Percentiles rank a stretch among this genome's conserved stretches.
Conservation (phyloP, 2,113 vertebrate genomes). For the Carassius gibelio region DNA sequence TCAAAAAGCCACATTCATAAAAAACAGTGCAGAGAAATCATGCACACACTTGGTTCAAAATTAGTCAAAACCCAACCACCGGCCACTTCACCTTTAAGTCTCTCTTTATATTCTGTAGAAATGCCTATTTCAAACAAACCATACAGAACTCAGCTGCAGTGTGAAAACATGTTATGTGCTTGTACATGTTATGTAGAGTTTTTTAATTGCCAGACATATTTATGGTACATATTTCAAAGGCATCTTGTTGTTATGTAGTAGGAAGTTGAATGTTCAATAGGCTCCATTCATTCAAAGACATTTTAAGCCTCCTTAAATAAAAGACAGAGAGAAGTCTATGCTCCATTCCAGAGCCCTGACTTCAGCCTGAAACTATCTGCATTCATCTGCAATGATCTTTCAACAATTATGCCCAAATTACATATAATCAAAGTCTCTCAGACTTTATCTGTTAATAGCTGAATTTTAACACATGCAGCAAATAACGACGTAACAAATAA, state of each 20-base stretch:
- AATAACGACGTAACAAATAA: not conserved
- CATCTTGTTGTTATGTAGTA: constrained; percentile 34
- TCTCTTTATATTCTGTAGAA: not conserved
- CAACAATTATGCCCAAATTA: constrained; percentile 10
- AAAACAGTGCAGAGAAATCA: not conserved
- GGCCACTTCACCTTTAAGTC: not conserved
- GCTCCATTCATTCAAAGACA: constrained; percentile 36
- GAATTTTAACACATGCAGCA: not conserved
- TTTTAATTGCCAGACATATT: not conserved
- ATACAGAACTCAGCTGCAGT: not conserved
- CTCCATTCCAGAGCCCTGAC: constrained; percentile 34
- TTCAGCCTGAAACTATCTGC: constrained; percentile 1
- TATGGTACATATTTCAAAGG: not conserved
- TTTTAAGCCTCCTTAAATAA: constrained; percentile 36
- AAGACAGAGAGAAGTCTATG: constrained; percentile 19
- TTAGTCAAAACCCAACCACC: not conserved
- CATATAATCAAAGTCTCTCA: not conserved
- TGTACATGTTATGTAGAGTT: not conserved
- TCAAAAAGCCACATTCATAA: not conserved
- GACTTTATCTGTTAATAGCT: not conserved
- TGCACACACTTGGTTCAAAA: not conserved
- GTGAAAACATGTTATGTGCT: not conserved
- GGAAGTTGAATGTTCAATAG: constrained; percentile 26
- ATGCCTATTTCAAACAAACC: not conserved
- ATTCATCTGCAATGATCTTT: constrained; percentile 7